Evolutionary conservation across 1,140 invertebrate genomes (phyloP), one percentile per base, ranked within the genome.

Genomic region (Panagrolaimus sp.): DNA sequence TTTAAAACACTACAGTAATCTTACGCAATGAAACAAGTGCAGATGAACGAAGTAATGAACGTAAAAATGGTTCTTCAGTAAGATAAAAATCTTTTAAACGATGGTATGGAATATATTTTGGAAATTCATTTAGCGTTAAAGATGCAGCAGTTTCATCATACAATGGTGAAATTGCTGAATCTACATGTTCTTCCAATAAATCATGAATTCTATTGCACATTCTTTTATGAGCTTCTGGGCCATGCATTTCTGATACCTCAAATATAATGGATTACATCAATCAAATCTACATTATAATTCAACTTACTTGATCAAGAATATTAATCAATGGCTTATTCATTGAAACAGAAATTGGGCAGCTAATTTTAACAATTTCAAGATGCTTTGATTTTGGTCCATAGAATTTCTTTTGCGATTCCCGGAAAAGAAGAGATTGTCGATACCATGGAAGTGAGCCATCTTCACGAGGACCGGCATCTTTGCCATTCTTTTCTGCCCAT

Each of bases 301-400:
- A 38, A 38, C 31, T 38, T 38, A 38, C 72, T 53, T 84, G 80
- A 72, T 84, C 83, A 61, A 84, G 66, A 65, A 84, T 85, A 25
- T 80, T 82, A 42, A 84, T 84, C 1, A 84, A 65, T 9, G 83
- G 83, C 3, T 83, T 77, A 75, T 84, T 84, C 8, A 84, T 67
- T 45, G 74, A 83, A 16, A 84, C 88, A 85, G 79, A 67, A 31
- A 75, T 76, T 14, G 83, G 84, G 44, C 77, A 77, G 25, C 81
- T 82, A 64, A 80, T 79, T 67, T 84, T 84, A 1, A 84, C 80
- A 44, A 84, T 76, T 72, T 84, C 82, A 11, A 83, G 69, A 9
- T 69, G 48, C 14, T 64, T 66, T 27, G 65, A 72, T 23, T 20
- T 20, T 11, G 51, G 51, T 20, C 51, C 51, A 27, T 25, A 20